Base-by-base conservation (phyloP, 2,113 vertebrate genomes). In the Antigone vipio region DNA sequence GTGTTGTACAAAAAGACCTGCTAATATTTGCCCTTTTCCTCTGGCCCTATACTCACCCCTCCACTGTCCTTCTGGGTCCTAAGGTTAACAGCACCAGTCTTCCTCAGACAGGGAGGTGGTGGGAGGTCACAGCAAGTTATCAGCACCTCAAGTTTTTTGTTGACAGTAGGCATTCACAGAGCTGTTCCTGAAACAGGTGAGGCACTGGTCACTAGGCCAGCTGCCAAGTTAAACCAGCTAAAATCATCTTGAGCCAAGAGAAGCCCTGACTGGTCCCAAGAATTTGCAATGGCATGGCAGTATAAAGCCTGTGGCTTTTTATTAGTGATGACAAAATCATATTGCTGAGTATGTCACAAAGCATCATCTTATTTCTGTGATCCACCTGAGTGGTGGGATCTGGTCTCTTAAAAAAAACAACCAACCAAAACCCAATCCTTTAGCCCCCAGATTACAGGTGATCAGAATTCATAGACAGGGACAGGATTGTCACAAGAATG, bases 351-450 rank as follows among this genome's bases (percentile, higher is more conserved):
- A 69, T 34, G 47, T 69, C 55, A 87, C 56, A 75, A 49, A 87
- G 5, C 26, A 68, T 35, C 11, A 34, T 19, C 35, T 68, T 69
- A 55, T 45, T 88, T 68, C 34, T 74, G 62, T 56, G 38, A 63
- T 74, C 44, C 44, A n/a, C 15, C 26, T 8, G 14, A 75, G 13
- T 34, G 8, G 4, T 24, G 26, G 34, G 13, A 74, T 45, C 17
- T n/a, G 17, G 12, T 30, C 7, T 35, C 16, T 40, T n/a, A 42
- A 80, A 49, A 47, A 52, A 42, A 11, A 12, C 10, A 14, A 7
- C 11, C 11, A 15, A 12, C 6, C 2, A 12, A 24, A 27, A 1
- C 9, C 19, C 10, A 59, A 14, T 4, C 4, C 5, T 50, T 45
- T 49, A 60, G 11, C 34, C 29, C 12, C 22, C 32, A 30, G 24